Conservation (phyloP, 2,797 vertebrate species). For the Xenopus petersii region DNA sequence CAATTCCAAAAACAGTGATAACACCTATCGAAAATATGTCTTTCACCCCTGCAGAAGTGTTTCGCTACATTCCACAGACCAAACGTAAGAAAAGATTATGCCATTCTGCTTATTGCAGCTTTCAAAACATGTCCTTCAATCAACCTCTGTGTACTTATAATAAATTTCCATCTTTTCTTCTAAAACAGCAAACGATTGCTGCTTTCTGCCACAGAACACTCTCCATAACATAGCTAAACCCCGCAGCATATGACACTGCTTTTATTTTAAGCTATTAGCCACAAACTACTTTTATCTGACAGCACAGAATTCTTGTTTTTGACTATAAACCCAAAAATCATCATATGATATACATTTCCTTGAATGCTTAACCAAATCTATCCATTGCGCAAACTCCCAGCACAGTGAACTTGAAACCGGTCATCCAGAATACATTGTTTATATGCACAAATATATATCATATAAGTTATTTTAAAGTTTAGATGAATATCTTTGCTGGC, state of each 20-base stretch:
- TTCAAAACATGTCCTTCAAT: constrained; percentile 32
- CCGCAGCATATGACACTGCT: not conserved
- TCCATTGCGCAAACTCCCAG: too few species aligned
- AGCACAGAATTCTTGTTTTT: not conserved
- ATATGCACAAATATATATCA: too few species aligned
- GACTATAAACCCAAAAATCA: too few species aligned
- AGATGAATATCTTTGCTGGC: too few species aligned
- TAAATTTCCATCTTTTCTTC: constrained; percentile 10
- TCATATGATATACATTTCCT: too few species aligned
- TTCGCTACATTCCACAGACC: not conserved
- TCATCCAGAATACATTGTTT: too few species aligned
- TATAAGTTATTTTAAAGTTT: too few species aligned
- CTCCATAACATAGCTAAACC: not conserved
- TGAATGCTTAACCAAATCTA: too few species aligned
- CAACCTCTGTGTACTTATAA: constrained; percentile 29
- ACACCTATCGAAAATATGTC: not conserved
- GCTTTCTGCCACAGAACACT: not conserved
- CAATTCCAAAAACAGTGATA: not conserved
- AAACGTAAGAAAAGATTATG: not conserved
- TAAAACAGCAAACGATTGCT: not conserved
- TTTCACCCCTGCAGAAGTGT: not conserved
- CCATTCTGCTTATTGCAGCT: constrained; percentile 4
- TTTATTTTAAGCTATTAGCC: not conserved
- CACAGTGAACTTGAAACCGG: too few species aligned
- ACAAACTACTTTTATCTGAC: not conserved